These are phyloP conservation scores for Penaeus indicus DNA, from an alignment of 1,140 invertebrate species.

Conservation along the genomic window DNA sequence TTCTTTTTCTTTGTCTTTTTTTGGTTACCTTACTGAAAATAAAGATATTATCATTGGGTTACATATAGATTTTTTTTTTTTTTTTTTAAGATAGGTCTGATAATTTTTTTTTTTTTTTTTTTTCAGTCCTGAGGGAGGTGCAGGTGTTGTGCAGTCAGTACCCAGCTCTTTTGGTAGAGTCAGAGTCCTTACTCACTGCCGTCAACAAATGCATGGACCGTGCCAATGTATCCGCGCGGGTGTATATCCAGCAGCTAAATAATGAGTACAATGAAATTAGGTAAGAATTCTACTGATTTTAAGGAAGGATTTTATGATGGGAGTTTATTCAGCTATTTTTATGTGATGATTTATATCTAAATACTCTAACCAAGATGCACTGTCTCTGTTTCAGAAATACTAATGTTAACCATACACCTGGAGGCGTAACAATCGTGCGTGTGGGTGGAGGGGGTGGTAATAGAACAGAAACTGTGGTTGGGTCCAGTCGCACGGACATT, in stretches of 20 bases:
- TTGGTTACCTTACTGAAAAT: too few relatives aligned
- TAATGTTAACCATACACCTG: constrained; percentile 78
- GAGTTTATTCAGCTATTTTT: background rate
- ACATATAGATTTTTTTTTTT: too few relatives aligned
- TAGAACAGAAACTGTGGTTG: constrained; percentile 48
- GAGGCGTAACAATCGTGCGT: constrained; percentile 82
- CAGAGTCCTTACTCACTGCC: constrained; percentile 81
- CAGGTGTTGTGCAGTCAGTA: constrained; percentile 81
- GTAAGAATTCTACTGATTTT: constrained; percentile 53
- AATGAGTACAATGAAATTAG: constrained; percentile 68
- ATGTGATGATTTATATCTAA: too few relatives aligned
- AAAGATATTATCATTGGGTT: too few relatives aligned
- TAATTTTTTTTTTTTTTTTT: background rate
- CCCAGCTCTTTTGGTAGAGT: constrained; percentile 82
- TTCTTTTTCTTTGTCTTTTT: too few relatives aligned
- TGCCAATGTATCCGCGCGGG: constrained; percentile 69
- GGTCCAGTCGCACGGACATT: constrained; percentile 73
- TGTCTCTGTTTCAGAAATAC: constrained; percentile 51
- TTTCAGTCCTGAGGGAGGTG: constrained; percentile 80
- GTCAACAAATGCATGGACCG: constrained; percentile 78
- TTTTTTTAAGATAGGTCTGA: too few relatives aligned
- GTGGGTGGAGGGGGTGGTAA: constrained; percentile 73
- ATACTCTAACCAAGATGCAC: background rate
- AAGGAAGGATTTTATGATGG: constrained; percentile 61
- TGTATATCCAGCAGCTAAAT: constrained; percentile 72